These are phyloP conservation scores for Drosophila paracracens DNA, from an alignment of 2,888 invertebrate genomes.

Conservation along the genomic window DNA sequence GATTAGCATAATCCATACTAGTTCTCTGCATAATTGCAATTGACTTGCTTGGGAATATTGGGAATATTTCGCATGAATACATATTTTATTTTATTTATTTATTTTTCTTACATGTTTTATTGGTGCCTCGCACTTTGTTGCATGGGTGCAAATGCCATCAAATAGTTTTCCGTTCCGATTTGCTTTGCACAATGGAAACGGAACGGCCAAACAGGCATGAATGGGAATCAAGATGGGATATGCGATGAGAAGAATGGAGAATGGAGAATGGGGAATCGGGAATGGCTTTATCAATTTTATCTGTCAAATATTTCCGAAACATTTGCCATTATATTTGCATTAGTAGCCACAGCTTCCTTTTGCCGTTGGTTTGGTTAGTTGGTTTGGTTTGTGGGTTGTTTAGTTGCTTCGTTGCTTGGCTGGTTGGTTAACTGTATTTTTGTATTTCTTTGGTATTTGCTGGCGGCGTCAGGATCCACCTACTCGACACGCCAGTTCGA, in stretches of 20 bases:
- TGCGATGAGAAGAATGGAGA: not conserved
- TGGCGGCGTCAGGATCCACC: conserved; percentile 43
- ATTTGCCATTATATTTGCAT: conserved; percentile 83
- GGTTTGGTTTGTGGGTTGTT: not conserved
- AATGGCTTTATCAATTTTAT: conserved; percentile 80
- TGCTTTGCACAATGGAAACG: conserved; percentile 46
- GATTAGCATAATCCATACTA: not conserved
- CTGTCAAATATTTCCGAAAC: conserved; percentile 81
- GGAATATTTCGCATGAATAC: not conserved
- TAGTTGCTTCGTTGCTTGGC: not conserved
- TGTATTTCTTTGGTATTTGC: conserved; percentile 31
- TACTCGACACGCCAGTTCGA: conserved; percentile 55
- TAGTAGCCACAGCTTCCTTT: conserved; percentile 76
- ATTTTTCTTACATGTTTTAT: conserved; percentile 10
- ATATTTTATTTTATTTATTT: not conserved
- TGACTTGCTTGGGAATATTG: not conserved
- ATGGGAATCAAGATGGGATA: conserved; percentile 8
- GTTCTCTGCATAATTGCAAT: not conserved
- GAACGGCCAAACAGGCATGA: conserved; percentile 27
- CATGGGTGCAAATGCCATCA: conserved; percentile 58
- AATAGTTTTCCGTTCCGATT: conserved; percentile 74
- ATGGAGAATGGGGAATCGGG: not conserved
- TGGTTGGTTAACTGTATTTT: conserved; percentile 43
- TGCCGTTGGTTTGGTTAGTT: conserved; percentile 26
- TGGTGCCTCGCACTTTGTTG: conserved; percentile 17